Evolutionary conservation across 2,113 vertebrate genomes (phyloP).

Genomic region (Equus quagga): DNA sequence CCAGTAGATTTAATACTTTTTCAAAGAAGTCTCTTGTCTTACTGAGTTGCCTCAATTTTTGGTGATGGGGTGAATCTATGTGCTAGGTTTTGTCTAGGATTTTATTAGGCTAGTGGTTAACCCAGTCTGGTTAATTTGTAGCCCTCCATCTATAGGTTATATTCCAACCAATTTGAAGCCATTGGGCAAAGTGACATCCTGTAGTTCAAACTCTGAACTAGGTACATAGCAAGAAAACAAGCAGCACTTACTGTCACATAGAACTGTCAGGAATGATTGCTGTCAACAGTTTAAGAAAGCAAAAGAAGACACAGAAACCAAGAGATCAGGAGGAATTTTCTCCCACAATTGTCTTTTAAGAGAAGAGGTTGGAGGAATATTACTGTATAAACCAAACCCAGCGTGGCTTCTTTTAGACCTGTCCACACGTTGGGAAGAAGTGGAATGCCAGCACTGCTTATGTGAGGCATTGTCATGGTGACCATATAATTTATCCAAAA

Average conservation of each 20-base stretch:
- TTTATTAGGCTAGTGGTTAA: constrained; percentile 56
- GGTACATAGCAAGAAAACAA: not conserved
- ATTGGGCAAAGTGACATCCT: not conserved
- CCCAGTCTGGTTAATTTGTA: constrained; percentile 45
- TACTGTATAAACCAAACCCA: not conserved
- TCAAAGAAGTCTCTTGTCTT: constrained; percentile 73
- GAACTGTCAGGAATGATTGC: not conserved
- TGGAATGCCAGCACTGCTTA: not conserved
- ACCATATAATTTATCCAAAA: not conserved
- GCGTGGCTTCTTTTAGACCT: not conserved
- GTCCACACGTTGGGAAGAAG: not conserved
- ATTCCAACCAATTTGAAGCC: constrained; percentile 24
- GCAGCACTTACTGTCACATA: not conserved
- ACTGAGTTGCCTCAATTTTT: constrained; percentile 33
- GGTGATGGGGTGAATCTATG: constrained; percentile 34
- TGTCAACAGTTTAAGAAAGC: not conserved
- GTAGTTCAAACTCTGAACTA: not conserved
- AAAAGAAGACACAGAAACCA: not conserved
- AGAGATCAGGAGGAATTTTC: not conserved
- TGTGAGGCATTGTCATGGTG: not conserved
- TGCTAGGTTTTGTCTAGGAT: constrained; percentile 31
- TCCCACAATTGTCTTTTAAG: not conserved
- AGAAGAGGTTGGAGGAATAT: not conserved
- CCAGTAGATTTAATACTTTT: constrained; percentile 49
- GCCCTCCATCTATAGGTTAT: constrained; percentile 23